Conservation (phyloP, 2,797 vertebrate species). For the Dryobates pubescens region DNA sequence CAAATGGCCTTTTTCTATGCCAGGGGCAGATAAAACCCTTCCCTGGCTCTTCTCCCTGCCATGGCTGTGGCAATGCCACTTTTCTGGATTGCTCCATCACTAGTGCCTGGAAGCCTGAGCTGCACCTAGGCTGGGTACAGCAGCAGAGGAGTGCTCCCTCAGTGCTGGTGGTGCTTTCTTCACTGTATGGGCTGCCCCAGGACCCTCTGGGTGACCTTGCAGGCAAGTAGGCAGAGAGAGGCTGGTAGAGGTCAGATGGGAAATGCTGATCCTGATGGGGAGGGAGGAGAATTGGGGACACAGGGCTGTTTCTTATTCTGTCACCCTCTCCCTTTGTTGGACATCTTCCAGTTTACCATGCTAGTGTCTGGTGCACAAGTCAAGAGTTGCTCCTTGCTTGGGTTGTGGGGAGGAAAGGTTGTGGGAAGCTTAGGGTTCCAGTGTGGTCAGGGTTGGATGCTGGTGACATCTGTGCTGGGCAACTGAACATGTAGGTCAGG, state of each 20-base stretch:
- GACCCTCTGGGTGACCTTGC: not conserved
- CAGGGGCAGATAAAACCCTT: not conserved
- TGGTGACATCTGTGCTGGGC: not conserved
- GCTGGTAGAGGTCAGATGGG: not conserved
- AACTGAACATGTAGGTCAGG: not conserved
- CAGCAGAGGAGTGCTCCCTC: not conserved
- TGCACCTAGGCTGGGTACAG: not conserved
- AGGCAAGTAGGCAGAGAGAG: not conserved
- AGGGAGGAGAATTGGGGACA: not conserved
- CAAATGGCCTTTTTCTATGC: not conserved
- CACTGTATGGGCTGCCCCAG: accelerated
- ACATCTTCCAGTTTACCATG: not conserved
- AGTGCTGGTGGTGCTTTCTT: not conserved
- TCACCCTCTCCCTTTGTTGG: not conserved
- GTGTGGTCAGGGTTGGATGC: not conserved
- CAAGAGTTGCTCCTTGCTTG: not conserved
- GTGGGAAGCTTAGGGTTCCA: not conserved
- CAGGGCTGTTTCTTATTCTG: accelerated
- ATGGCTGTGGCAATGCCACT: accelerated
- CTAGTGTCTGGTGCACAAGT: not conserved
- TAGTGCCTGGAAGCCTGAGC: not conserved
- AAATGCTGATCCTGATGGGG: not conserved
- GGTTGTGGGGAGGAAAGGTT: not conserved
- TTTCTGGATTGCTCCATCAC: not conserved
- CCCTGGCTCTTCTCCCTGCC: not conserved